phyloP scores from a whole-genome alignment of 2,797 vertebrate genomes.

The Babyrousa celebensis region DNA sequence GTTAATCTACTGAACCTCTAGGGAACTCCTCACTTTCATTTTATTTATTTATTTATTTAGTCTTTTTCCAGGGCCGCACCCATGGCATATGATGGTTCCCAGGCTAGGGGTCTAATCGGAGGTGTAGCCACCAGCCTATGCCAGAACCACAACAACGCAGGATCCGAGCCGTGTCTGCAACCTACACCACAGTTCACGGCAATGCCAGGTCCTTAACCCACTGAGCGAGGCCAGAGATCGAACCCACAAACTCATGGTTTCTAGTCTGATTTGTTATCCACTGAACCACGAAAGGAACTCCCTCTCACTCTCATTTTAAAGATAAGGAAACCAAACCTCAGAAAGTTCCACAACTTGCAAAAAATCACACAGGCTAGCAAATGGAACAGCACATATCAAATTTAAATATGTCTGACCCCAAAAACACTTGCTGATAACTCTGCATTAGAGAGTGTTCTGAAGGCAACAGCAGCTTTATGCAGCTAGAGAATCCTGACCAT shows the following conservation, averaged over 20 bases:
- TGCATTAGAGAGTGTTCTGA: not conserved
- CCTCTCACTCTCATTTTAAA: conserved; percentile 2
- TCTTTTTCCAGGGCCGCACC: too few species aligned
- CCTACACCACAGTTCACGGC: too few species aligned
- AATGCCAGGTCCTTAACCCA: too few species aligned
- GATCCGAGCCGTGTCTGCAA: too few species aligned
- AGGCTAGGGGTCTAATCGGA: too few species aligned
- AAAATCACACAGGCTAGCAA: not conserved
- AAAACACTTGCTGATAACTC: not conserved
- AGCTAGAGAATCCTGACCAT: not conserved
- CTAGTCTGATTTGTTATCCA: too few species aligned
- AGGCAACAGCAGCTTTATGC: not conserved
- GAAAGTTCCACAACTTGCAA: not conserved
- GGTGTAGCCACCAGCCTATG: too few species aligned
- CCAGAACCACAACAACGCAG: too few species aligned
- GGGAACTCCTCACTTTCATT: not conserved
- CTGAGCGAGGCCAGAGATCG: too few species aligned
- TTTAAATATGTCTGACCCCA: not conserved
- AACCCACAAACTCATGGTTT: too few species aligned
- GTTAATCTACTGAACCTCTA: too few species aligned
- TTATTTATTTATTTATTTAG: not conserved
- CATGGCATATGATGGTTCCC: too few species aligned
- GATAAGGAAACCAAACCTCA: conserved; percentile 45
- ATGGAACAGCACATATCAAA: not conserved
- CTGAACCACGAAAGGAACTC: not conserved